phyloP scores from a whole-genome alignment of 1,140 invertebrate genomes.

The Drosophila melanogaster region DNA sequence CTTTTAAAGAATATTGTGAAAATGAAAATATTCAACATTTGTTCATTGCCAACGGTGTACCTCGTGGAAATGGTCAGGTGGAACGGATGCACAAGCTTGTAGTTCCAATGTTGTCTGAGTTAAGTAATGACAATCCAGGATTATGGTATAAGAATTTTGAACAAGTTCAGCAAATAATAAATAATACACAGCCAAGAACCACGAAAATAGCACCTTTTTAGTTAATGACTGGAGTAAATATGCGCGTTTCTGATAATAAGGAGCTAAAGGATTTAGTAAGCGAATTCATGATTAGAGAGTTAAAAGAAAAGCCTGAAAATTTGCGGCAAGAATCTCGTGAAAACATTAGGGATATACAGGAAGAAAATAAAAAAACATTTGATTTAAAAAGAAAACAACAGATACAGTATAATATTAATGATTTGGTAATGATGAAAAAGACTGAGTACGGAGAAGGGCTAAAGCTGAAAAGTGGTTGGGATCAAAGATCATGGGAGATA shows the following conservation, averaged over 20 bases:
- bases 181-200: neutral
- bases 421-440: neutral
- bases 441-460: neutral
- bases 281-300: neutral
- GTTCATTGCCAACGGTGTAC: too few species aligned
- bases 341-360: neutral
- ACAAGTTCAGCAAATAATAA: neutral
- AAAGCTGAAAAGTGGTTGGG: neutral
- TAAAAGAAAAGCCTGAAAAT: neutral
- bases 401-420: neutral
- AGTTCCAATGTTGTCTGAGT: neutral
- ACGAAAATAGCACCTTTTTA: neutral
- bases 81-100: neutral
- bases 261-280: neutral
- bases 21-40: too few species aligned
- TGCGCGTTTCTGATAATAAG: neutral
- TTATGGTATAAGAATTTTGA: neutral
- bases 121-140: neutral
- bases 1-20: too few species aligned
- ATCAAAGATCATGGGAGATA: neutral
- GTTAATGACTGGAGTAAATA: neutral
- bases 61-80: too few species aligned
- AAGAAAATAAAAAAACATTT: neutral
- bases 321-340: neutral
- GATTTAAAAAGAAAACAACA: neutral